Evolutionary conservation across 1,140 invertebrate genomes (phyloP), one percentile per base, ranked within the genome.

Genomic region (Trinorchestia longiramus): DNA sequence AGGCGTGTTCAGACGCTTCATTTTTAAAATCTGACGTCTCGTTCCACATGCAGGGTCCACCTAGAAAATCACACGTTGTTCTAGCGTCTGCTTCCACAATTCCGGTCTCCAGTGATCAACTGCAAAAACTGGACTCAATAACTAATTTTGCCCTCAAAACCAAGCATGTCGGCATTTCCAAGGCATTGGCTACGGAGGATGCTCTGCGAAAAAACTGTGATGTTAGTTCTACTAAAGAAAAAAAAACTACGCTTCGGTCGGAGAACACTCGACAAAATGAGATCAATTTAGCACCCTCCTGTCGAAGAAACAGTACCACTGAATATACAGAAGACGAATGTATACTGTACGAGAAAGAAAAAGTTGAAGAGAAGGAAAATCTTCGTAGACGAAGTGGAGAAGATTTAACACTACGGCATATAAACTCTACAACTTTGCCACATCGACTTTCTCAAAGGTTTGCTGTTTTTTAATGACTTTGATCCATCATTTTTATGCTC

Each of bases 21-120:
- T 94, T 94, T 94, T 47, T 94, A 94, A 43, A 94, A 94, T 94
- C 92, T 4, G 92, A 94, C 44, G 92, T 94, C 19, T 94, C 92
- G 17, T 94, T 94, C 43, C 92, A 94, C 44, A 94, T 94, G 92
- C 92, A 94, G 40, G 92, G 92, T 6, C 43, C 43, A 0, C 92
- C 92, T 40, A 44, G 47, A 94, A 94, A 47, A 36, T 94, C 92
- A 11, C 92, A 94, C 36, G 92, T 94, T 43, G 92, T 94, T 45
- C 92, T 94, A 28, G 92, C 92, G 41, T 94, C 92, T 36, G 92
- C 92, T 45, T 94, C 92, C 4, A 94, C 92, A 43, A 43, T 94
- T 94, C 92, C 92, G 41, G 43, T 94, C 43, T 42, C 44, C 43
- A 45, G 43, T 40, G 44, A 44, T 19, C 11, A 28, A 19, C 11